phyloP scores from a whole-genome alignment of 1,140 invertebrate species.

The Pantala flavescens region DNA sequence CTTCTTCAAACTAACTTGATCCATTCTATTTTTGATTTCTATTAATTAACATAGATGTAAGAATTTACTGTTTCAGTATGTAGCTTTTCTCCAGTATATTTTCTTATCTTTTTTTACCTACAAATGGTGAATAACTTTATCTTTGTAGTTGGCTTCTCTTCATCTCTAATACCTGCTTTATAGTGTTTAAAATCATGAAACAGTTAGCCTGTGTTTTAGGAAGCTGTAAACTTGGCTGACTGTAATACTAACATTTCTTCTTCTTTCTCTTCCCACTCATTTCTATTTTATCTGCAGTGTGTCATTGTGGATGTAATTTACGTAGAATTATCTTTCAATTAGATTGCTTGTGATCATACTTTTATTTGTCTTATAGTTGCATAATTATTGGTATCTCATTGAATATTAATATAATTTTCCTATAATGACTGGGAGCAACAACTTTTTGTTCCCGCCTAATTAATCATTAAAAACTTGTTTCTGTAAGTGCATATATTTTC shows the following conservation, averaged over 20 bases:
- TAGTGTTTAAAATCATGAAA: neutral
- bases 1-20: no score
- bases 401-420: no score
- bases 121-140: neutral
- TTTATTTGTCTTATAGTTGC: no score
- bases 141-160: neutral
- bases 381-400: no score
- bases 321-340: neutral
- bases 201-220: neutral
- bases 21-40: no score
- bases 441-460: constrained; percentile 24
- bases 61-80: no score
- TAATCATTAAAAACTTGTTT: no score
- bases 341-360: constrained; percentile 29
- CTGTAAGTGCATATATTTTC: neutral
- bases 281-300: neutral
- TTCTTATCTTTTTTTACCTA: no score
- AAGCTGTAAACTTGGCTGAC: neutral
- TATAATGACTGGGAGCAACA: constrained; percentile 32
- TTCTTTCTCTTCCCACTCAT: neutral
- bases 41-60: no score
- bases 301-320: neutral
- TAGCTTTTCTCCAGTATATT: no score
- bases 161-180: neutral
- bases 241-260: neutral